Evolutionary conservation across 2,113 vertebrate genomes (phyloP).

Genomic region (Pseudorasbora parva): DNA sequence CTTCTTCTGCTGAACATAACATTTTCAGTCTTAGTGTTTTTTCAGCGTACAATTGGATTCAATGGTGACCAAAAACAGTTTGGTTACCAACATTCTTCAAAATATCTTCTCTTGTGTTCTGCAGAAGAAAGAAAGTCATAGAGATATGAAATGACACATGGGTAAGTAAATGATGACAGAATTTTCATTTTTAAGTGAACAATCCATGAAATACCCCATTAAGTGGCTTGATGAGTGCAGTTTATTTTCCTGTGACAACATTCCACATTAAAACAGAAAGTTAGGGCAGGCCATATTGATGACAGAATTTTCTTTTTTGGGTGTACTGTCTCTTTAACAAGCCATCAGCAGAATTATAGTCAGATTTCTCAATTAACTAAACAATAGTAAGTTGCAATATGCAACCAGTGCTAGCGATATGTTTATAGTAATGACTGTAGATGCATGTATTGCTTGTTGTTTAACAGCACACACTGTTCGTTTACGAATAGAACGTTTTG

Average conservation of each 20-base stretch:
- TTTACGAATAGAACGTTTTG: conserved; percentile 28
- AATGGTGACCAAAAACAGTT: background rate
- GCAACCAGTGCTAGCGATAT: background rate
- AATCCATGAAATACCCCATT: background rate
- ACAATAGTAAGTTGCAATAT: too few species aligned
- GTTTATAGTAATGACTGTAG: background rate
- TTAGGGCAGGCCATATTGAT: background rate
- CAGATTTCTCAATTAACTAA: background rate
- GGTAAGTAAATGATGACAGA: background rate
- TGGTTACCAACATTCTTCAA: background rate
- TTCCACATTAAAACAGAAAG: background rate
- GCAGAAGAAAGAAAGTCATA: background rate
- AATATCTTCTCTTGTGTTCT: background rate
- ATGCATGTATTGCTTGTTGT: conserved; percentile 9
- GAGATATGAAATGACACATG: background rate
- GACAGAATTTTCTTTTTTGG: background rate
- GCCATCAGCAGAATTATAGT: background rate
- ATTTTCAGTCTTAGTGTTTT: background rate
- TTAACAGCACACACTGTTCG: background rate
- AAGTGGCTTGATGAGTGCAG: background rate
- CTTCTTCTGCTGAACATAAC: background rate
- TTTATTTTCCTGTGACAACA: background rate
- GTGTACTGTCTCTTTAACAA: background rate
- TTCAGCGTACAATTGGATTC: too few species aligned
- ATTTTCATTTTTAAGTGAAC: background rate